These are phyloP conservation scores for Antrozous pallidus DNA, from an alignment of 2,797 vertebrate genomes.

Conservation along the genomic window DNA sequence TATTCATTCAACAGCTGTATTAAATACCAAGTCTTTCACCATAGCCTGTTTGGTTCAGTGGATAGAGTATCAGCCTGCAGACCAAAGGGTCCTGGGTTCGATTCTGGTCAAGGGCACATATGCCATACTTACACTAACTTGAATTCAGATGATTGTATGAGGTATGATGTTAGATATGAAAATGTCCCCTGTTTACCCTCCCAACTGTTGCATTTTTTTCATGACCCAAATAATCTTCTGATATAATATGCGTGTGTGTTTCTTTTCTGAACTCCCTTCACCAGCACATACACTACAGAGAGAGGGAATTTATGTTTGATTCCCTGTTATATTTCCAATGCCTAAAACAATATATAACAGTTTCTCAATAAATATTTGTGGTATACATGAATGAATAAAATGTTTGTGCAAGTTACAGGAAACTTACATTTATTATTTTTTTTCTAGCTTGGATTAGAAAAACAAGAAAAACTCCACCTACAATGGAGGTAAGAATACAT, in stretches of 20 bases:
- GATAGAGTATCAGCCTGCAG: too few relatives aligned
- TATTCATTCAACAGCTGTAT: constrained; percentile 23
- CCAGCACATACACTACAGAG: not conserved
- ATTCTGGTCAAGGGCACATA: not conserved
- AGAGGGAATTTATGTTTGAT: not conserved
- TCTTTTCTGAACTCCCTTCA: not conserved
- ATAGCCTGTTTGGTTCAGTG: too few relatives aligned
- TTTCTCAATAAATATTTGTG: constrained; percentile 5
- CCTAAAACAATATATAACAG: not conserved
- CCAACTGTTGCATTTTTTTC: not conserved
- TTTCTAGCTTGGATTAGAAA: constrained; percentile 96
- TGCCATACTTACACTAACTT: not conserved
- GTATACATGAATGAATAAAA: not conserved
- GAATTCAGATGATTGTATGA: constrained; percentile 28
- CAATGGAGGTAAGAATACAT: constrained; percentile 88
- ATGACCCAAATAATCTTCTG: not conserved
- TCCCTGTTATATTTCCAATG: not conserved
- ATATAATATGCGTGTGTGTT: not conserved
- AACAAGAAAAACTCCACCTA: constrained; percentile 93
- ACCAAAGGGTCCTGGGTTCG: too few relatives aligned
- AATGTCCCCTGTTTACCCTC: not conserved
- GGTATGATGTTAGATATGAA: not conserved
- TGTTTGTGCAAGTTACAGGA: not conserved
- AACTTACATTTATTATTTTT: constrained; percentile 70
- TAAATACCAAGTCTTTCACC: not conserved